A percentile compares a stretch with the other conserved stretches of the same genome.
These are phyloP conservation scores for Heliopora coerulea DNA, from an alignment of 92 coral and sea anemone species.

Conservation along the genomic window DNA sequence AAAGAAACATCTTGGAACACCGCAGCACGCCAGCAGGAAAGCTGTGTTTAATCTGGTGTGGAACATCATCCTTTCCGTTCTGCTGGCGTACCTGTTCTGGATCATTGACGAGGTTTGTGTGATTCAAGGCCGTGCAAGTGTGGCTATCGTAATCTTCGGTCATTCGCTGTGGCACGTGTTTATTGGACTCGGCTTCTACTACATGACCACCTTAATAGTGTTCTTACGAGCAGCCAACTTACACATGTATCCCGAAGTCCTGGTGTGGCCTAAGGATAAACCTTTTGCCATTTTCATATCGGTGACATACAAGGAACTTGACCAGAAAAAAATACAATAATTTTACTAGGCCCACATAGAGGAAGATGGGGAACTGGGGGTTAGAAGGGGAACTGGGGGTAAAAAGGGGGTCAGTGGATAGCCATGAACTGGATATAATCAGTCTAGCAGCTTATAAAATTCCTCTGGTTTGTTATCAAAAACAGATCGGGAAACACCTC, in stretches of 20 bases:
- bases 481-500: too few species aligned
- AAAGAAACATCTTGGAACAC: slow-evolving; percentile 36
- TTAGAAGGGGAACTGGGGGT: too few species aligned
- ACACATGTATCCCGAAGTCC: slow-evolving; percentile 32
- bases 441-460: too few species aligned
- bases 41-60: slow-evolving; percentile 51
- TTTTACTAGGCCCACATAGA: too few species aligned
- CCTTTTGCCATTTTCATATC: slow-evolving; percentile 22
- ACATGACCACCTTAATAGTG: slow-evolving; percentile 44
- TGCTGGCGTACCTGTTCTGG: slow-evolving; percentile 44
- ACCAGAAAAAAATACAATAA: too few species aligned
- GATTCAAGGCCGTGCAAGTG: slow-evolving; percentile 7
- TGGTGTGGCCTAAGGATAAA: slow-evolving; percentile 35
- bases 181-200: slow-evolving; percentile 42
- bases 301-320: slow-evolving; percentile 40
- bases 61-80: slow-evolving; percentile 44
- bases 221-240: slow-evolving; percentile 26
- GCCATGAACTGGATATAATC: too few species aligned
- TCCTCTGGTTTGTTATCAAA: too few species aligned
- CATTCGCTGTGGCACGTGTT: slow-evolving; percentile 43
- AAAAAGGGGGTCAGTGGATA: too few species aligned
- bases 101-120: slow-evolving; percentile 41
- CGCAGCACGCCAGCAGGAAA: slow-evolving; percentile 24
- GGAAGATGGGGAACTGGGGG: too few species aligned
- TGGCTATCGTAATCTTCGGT: slow-evolving; percentile 40